These are phyloP conservation scores for Scaptomyza parva DNA, from an alignment of 2,888 invertebrate genomes.

Conservation along the genomic window DNA sequence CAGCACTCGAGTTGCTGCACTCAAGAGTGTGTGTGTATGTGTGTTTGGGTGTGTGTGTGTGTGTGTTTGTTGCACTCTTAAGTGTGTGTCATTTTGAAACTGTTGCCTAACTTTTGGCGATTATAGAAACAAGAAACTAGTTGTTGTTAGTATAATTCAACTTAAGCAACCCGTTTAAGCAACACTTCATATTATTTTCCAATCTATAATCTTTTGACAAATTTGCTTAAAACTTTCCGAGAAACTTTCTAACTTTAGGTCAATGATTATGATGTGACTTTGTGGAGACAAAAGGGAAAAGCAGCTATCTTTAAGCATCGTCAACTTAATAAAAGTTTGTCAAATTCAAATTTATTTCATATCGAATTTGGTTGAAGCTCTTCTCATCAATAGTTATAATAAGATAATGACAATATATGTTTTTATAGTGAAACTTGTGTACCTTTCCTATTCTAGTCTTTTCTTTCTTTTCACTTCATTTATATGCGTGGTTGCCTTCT, in stretches of 20 bases:
- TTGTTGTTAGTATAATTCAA: not conserved
- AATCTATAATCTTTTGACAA: not conserved
- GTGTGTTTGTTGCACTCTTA: slow-evolving; percentile 24
- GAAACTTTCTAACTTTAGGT: not conserved
- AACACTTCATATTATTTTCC: not conserved
- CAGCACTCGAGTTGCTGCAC: slow-evolving; percentile 25
- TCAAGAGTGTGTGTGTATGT: slow-evolving; percentile 15
- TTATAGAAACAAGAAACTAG: slow-evolving; percentile 1
- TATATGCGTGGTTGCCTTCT: slow-evolving; percentile 5
- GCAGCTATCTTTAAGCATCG: not conserved
- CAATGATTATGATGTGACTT: not conserved
- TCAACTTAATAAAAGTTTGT: too few species aligned
- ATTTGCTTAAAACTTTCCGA: not conserved
- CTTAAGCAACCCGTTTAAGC: slow-evolving; percentile 16
- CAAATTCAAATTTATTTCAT: too few species aligned
- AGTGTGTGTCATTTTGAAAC: slow-evolving; percentile 35
- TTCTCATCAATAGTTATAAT: too few species aligned
- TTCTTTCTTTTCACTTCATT: slow-evolving; percentile 16
- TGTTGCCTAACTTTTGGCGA: slow-evolving; percentile 49
- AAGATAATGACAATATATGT: too few species aligned
- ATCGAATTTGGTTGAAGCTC: too few species aligned
- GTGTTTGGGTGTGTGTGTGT: slow-evolving; percentile 5
- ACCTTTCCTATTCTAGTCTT: too few species aligned
- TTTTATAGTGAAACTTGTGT: too few species aligned
- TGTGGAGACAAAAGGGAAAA: not conserved